These are phyloP conservation scores for Ceratothoa steindachneri DNA, from an alignment of 2,888 invertebrate species.

Conservation along the genomic window DNA sequence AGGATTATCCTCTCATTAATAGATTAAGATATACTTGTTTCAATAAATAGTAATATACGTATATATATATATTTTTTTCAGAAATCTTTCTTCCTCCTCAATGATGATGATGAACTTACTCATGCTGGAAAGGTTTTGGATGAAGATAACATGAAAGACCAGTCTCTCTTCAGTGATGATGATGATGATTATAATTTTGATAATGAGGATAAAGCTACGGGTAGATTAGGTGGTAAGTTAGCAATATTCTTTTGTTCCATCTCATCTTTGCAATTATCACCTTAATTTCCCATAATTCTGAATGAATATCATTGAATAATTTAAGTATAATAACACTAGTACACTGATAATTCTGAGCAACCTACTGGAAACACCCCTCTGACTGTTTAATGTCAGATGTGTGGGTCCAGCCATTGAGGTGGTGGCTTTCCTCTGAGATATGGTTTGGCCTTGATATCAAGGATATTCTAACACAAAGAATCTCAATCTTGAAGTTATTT, in stretches of 20 bases:
- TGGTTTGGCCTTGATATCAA: too few species aligned
- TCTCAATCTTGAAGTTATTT: too few species aligned
- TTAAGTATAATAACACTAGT: too few species aligned
- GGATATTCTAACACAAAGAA: too few species aligned
- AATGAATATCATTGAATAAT: too few species aligned
- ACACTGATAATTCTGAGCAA: too few species aligned
- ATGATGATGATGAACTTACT: conserved; percentile 80
- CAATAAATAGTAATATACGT: background rate
- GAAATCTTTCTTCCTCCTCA: conserved; percentile 66
- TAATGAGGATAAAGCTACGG: conserved; percentile 26
- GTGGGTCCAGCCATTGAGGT: too few species aligned
- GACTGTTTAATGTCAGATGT: too few species aligned
- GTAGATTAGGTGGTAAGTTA: background rate
- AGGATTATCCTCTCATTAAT: background rate
- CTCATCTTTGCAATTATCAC: too few species aligned
- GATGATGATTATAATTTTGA: conserved; percentile 65
- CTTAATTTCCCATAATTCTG: too few species aligned
- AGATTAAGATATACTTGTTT: background rate
- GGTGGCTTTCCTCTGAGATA: too few species aligned
- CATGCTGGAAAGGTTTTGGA: conserved; percentile 85
- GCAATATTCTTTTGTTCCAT: background rate
- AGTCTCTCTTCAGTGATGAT: conserved; percentile 74
- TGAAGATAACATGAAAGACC: conserved; percentile 87
- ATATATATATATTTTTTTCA: conserved; percentile 13
- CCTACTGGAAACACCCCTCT: too few species aligned